Percentiles rank a stretch among this genome's conserved stretches.
phyloP scores from a whole-genome alignment of 1,140 invertebrate species.

The Drosophila paulistorum region DNA sequence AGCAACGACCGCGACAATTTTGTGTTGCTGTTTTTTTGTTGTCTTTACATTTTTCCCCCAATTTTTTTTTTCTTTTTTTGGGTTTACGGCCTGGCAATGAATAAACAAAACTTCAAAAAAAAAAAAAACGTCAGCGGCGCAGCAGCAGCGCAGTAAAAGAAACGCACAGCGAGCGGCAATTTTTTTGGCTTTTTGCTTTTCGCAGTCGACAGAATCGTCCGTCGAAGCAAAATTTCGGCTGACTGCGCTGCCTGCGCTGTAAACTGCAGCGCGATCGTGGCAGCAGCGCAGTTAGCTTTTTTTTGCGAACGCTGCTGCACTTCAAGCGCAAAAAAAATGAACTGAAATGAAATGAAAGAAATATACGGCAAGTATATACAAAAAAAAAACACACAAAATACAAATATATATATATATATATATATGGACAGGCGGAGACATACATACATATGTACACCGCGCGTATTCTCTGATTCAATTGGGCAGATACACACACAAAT shows the following conservation, averaged over 20 bases:
- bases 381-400: conserved; percentile 26
- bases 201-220: not conserved
- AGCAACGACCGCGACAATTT: conserved; percentile 14
- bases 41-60: conserved; percentile 31
- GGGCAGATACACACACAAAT: conserved; percentile 55
- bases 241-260: conserved; percentile 19
- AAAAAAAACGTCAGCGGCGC: conserved; percentile 7
- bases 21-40: conserved; percentile 22
- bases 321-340: conserved; percentile 24
- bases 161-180: conserved; percentile 16
- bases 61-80: not conserved
- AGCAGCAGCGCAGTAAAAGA: conserved; percentile 23
- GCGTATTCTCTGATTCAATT: conserved; percentile 76
- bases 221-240: not conserved
- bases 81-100: conserved; percentile 31
- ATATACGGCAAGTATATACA: conserved; percentile 8
- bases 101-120: conserved; percentile 43
- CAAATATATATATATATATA: conserved; percentile 36
- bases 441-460: conserved; percentile 2
- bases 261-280: conserved; percentile 11
- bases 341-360: conserved; percentile 39
- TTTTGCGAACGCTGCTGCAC: conserved; percentile 23
- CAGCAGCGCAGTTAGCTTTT: conserved; percentile 1
- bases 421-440: conserved; percentile 24
- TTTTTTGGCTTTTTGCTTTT: not conserved